A percentile compares a stretch with the other conserved stretches of the same genome.
These are phyloP conservation scores for Eurytoma adleriae DNA, from an alignment of 2,888 invertebrate species.

Conservation along the genomic window DNA sequence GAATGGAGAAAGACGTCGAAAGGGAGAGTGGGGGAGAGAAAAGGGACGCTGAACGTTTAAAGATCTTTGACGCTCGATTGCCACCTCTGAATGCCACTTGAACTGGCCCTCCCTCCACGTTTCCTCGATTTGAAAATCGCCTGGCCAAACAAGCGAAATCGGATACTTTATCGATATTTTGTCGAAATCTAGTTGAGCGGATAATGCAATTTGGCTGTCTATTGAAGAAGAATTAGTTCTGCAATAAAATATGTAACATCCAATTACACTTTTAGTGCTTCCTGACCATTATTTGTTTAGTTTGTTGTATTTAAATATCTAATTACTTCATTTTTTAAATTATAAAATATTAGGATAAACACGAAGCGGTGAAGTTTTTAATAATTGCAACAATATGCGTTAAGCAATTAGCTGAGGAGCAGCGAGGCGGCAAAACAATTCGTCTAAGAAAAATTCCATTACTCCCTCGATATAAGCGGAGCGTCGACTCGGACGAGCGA, in stretches of 20 bases:
- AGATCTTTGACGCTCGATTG: conserved; percentile 69
- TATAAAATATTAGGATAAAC: no score
- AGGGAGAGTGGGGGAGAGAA: conserved; percentile 32
- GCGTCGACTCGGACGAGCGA: not conserved
- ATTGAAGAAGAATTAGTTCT: no score
- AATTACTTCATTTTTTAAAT: no score
- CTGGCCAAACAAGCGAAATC: conserved; percentile 31
- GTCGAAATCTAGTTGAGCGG: no score
- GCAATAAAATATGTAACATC: no score
- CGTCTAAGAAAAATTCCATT: conserved; percentile 19
- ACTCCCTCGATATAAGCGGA: not conserved
- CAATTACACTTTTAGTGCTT: no score
- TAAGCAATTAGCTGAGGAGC: not conserved
- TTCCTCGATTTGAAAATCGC: conserved; percentile 41
- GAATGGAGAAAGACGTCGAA: not conserved
- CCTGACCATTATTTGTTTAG: no score
- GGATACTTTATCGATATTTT: conserved; percentile 41
- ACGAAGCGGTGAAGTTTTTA: no score
- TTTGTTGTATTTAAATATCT: no score
- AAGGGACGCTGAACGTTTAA: conserved; percentile 62
- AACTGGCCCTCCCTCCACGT: conserved; percentile 33
- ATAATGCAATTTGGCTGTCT: no score
- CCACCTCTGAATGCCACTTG: conserved; percentile 63
- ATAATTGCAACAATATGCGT: no score
- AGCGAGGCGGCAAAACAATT: not conserved